These are phyloP conservation scores for Drosophila mimetica DNA, from an alignment of 2,888 invertebrate species.

Conservation along the genomic window DNA sequence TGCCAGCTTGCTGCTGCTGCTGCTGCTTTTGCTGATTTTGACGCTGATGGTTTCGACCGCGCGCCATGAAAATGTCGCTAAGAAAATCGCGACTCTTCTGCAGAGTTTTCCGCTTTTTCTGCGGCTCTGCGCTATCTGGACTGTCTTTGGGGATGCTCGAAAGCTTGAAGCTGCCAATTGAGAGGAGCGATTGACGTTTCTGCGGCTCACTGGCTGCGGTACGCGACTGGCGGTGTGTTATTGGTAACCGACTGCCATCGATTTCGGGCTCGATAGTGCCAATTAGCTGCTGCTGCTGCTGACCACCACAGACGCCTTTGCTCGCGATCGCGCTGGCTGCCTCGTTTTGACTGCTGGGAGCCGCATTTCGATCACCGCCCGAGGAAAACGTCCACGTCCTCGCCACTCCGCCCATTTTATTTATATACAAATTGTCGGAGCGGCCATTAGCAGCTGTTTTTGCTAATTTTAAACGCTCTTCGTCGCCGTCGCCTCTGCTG, in stretches of 20 bases:
- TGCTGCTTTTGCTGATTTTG: slow-evolving; percentile 69
- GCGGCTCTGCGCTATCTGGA: not conserved
- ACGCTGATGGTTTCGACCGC: slow-evolving; percentile 84
- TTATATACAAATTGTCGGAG: slow-evolving; percentile 69
- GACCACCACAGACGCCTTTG: slow-evolving; percentile 53
- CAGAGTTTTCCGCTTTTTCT: slow-evolving; percentile 73
- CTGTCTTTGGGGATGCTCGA: not conserved
- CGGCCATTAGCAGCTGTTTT: slow-evolving; percentile 74
- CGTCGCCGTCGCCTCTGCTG: slow-evolving; percentile 29
- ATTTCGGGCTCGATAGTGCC: slow-evolving; percentile 53
- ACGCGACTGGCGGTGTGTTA: slow-evolving; percentile 52
- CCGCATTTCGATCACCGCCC: slow-evolving; percentile 62
- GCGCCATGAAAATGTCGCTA: slow-evolving; percentile 84
- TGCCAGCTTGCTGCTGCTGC: slow-evolving; percentile 40
- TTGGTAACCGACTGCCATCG: slow-evolving; percentile 43
- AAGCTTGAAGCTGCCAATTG: slow-evolving; percentile 56
- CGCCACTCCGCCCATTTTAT: slow-evolving; percentile 72
- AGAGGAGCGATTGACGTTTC: slow-evolving; percentile 75
- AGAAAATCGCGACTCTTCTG: slow-evolving; percentile 81
- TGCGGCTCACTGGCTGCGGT: slow-evolving; percentile 43
- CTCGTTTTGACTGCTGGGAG: slow-evolving; percentile 79
- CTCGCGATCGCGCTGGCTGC: slow-evolving; percentile 70
- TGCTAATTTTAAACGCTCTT: slow-evolving; percentile 77
- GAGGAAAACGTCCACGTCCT: slow-evolving; percentile 51
- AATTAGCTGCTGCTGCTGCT: slow-evolving; percentile 66